Percentiles rank a stretch among this genome's conserved stretches.
These are phyloP conservation scores for Torymus auratus DNA, from an alignment of 2,888 invertebrate species.

Conservation along the genomic window DNA sequence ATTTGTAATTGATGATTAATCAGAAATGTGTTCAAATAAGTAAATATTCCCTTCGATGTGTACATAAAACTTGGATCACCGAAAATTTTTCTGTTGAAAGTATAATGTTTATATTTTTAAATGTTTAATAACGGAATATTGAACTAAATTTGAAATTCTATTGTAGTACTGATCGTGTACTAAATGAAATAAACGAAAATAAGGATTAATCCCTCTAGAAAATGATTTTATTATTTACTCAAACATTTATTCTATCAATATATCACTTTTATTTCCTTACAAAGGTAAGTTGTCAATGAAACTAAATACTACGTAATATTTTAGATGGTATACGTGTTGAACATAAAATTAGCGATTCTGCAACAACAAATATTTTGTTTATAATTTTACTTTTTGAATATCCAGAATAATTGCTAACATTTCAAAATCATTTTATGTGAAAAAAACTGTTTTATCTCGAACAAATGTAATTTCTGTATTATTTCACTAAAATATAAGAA, in stretches of 20 bases:
- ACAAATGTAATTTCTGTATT: too few species aligned
- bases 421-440: too few species aligned
- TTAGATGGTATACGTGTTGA: too few species aligned
- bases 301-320: too few species aligned
- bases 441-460: too few species aligned
- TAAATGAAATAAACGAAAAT: constrained; percentile 31
- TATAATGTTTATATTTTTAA: constrained; percentile 22
- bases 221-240: neutral
- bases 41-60: constrained; percentile 19
- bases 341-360: too few species aligned
- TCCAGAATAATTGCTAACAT: too few species aligned
- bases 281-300: too few species aligned
- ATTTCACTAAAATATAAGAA: too few species aligned
- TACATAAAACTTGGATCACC: constrained; percentile 20
- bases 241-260: neutral
- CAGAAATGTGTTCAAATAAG: constrained; percentile 6
- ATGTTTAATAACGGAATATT: constrained; percentile 34
- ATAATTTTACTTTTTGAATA: too few species aligned
- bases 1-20: neutral
- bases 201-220: constrained; percentile 15
- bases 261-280: too few species aligned
- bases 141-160: constrained; percentile 31
- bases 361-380: too few species aligned
- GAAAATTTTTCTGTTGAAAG: constrained; percentile 9
- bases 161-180: constrained; percentile 26